These are phyloP conservation scores for Oedothorax gibbosus DNA, from an alignment of 1,140 invertebrate species.

Conservation along the genomic window DNA sequence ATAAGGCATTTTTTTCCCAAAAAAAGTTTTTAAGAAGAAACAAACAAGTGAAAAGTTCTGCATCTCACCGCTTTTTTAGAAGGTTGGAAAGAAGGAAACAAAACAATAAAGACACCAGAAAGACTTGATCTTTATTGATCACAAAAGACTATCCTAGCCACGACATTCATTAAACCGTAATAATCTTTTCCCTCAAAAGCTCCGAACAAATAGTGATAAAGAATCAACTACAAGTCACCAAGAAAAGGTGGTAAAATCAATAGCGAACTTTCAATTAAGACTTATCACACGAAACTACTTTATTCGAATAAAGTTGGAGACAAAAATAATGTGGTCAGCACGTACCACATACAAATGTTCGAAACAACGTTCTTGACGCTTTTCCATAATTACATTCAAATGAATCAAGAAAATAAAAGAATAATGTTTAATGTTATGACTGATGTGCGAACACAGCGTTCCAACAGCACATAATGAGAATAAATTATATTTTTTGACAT, in stretches of 20 bases:
- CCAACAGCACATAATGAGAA: too few species aligned
- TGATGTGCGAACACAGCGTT: too few species aligned
- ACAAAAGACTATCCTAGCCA: slow-evolving; percentile 24
- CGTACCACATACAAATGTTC: too few species aligned
- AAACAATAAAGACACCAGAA: neutral
- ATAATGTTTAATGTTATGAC: too few species aligned
- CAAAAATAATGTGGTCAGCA: too few species aligned
- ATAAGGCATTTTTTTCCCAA: slow-evolving; percentile 46
- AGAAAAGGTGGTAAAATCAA: slow-evolving; percentile 17
- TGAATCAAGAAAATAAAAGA: too few species aligned
- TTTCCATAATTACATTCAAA: too few species aligned
- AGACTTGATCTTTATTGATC: slow-evolving; percentile 40
- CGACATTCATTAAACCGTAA: slow-evolving; percentile 48
- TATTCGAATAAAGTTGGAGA: neutral
- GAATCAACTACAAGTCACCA: slow-evolving; percentile 3
- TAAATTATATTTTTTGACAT: too few species aligned
- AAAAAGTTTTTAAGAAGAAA: neutral
- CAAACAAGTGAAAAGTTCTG: slow-evolving; percentile 34
- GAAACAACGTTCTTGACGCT: too few species aligned
- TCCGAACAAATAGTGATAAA: slow-evolving; percentile 32
- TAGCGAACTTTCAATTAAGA: slow-evolving; percentile 19
- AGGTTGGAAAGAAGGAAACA: slow-evolving; percentile 16
- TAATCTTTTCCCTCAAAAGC: slow-evolving; percentile 29
- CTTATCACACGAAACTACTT: slow-evolving; percentile 17
- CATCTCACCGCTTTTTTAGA: neutral